phyloP scores from a whole-genome alignment of 2,888 invertebrate species.

The Apodemia zela region DNA sequence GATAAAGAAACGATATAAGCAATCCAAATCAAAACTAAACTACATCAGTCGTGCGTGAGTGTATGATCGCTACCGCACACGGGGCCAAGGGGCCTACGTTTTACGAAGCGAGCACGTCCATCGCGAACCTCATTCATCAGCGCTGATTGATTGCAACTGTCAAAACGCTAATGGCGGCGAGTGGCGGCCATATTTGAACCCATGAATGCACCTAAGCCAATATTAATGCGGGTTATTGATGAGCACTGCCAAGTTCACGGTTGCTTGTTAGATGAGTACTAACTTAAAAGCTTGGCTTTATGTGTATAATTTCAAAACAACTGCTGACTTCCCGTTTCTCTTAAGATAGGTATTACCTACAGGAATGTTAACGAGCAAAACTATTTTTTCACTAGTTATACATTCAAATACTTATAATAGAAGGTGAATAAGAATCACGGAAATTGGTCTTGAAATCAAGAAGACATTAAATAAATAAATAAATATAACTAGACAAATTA shows the following conservation, averaged over 20 bases:
- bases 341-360: no score
- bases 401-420: no score
- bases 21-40: constrained; percentile 13
- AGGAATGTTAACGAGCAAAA: no score
- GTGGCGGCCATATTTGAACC: constrained; percentile 60
- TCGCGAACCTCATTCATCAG: constrained; percentile 73
- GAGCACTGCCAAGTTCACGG: constrained; percentile 64
- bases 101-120: constrained; percentile 33
- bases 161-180: constrained; percentile 74
- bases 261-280: constrained; percentile 62
- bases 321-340: no score
- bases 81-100: constrained; percentile 25
- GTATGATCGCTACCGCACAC: constrained; percentile 53
- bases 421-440: no score
- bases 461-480: no score
- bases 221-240: constrained; percentile 73
- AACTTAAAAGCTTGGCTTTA: constrained; percentile 53
- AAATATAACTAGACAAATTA: no score
- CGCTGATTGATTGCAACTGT: constrained; percentile 78
- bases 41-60: constrained; percentile 20
- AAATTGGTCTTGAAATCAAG: no score
- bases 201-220: constrained; percentile 68
- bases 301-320: neutral
- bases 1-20: constrained; percentile 5
- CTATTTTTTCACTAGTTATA: no score